These are phyloP conservation scores for Heliocidaris erythrogramma DNA, from an alignment of 35 echinoderm and acorn worm genomes.

Conservation along the genomic window DNA sequence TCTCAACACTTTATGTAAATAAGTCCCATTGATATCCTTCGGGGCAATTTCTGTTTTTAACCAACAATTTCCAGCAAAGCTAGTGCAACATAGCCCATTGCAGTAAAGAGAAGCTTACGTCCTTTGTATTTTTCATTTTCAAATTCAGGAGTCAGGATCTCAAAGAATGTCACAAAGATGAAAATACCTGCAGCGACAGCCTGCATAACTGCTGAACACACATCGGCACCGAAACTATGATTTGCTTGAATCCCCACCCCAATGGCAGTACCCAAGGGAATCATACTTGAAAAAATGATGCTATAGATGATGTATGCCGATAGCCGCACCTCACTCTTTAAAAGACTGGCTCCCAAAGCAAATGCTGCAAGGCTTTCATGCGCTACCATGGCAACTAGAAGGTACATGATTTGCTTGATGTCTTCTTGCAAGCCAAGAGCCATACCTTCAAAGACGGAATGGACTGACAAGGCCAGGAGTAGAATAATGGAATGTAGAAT, in stretches of 20 bases:
- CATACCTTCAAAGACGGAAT: slow-evolving; percentile 97
- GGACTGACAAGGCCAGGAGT: slow-evolving; percentile 83
- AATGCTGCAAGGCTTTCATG: slow-evolving; percentile 97
- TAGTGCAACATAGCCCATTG: slow-evolving; percentile 67
- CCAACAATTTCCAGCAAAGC: slow-evolving; percentile 73
- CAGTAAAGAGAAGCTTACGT: slow-evolving; percentile 65
- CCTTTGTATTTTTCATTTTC: slow-evolving; percentile 72
- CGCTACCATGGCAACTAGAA: slow-evolving; percentile 78
- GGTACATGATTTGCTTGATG: slow-evolving; percentile 63
- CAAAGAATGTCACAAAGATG: slow-evolving; percentile 98
- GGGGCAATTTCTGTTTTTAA: background rate
- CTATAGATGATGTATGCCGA: slow-evolving; percentile 59
- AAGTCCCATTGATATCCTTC: background rate
- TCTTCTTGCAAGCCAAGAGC: slow-evolving; percentile 87
- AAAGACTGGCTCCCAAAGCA: slow-evolving; percentile 77
- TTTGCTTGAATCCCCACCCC: slow-evolving; percentile 69
- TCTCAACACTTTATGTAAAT: background rate
- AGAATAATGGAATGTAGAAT: slow-evolving; percentile 77
- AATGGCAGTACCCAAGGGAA: slow-evolving; percentile 79
- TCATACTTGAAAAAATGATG: slow-evolving; percentile 81
- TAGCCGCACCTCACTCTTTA: slow-evolving; percentile 64
- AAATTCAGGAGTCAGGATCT: slow-evolving; percentile 95
- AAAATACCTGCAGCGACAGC: slow-evolving; percentile 91
- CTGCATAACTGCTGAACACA: slow-evolving; percentile 81
- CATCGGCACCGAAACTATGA: slow-evolving; percentile 47